Conservation (phyloP, 2,113 vertebrate genomes). For the Crypturellus undulatus region DNA sequence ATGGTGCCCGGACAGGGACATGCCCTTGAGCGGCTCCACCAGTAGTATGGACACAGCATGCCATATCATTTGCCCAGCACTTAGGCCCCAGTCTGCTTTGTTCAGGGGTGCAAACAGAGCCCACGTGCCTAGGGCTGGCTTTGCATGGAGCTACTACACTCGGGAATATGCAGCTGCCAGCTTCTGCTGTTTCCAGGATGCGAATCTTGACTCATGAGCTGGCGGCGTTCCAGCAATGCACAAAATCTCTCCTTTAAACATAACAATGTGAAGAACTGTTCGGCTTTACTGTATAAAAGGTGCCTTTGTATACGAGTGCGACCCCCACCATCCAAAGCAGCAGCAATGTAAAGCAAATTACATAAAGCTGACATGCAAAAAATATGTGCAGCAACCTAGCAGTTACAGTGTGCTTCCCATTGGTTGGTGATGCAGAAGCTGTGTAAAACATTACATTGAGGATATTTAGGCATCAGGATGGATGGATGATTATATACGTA, state of each 20-base stretch:
- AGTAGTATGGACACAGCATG: not conserved
- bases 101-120: not conserved
- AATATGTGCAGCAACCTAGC: not conserved
- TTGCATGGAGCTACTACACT: not conserved
- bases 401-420: not conserved
- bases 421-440: not conserved
- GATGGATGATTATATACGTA: not conserved
- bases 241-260: not conserved
- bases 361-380: not conserved
- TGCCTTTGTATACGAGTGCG: not conserved
- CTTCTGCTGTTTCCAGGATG: slow-evolving; percentile 22
- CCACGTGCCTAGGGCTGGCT: not conserved
- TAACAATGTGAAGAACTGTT: not conserved
- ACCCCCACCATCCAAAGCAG: not conserved
- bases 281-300: not conserved
- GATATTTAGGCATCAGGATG: not conserved
- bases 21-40: fast-evolving
- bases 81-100: not conserved
- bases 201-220: slow-evolving; percentile 5
- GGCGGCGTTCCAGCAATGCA: not conserved
- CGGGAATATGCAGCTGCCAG: not conserved
- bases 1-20: not conserved
- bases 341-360: not conserved
- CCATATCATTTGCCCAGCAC: fast-evolving
- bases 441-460: not conserved